These are phyloP conservation scores for Poeciliopsis presidionis DNA, from an alignment of 2,797 vertebrate species.

Conservation along the genomic window DNA sequence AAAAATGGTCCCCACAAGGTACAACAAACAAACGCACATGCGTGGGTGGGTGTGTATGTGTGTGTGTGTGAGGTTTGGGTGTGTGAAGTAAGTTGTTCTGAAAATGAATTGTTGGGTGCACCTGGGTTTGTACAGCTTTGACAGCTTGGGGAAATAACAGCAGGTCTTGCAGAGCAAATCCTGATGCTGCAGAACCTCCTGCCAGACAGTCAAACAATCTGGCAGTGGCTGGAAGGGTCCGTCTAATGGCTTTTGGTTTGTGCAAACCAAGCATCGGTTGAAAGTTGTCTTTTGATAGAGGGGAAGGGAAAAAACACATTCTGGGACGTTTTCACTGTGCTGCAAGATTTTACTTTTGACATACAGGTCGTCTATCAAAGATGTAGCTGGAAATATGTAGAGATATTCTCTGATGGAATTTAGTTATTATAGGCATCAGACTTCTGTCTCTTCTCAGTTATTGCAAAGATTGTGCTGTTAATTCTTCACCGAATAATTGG, in stretches of 20 bases:
- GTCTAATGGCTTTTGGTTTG: neutral
- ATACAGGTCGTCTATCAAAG: neutral
- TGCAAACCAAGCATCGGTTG: neutral
- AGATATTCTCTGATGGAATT: neutral
- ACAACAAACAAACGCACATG: too few species aligned
- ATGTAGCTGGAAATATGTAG: neutral
- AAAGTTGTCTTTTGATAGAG: neutral
- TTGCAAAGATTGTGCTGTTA: neutral
- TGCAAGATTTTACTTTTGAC: neutral
- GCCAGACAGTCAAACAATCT: neutral
- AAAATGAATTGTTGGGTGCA: neutral
- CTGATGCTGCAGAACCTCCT: conserved; percentile 1
- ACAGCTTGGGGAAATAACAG: conserved; percentile 3
- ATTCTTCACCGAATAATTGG: neutral
- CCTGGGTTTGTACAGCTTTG: neutral
- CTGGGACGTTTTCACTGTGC: neutral
- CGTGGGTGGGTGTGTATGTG: too few species aligned
- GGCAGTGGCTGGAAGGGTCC: neutral
- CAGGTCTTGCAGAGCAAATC: neutral
- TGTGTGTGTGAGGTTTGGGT: neutral
- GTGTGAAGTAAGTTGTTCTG: neutral
- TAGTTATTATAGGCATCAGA: neutral
- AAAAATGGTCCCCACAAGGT: too few species aligned
- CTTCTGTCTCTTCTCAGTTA: neutral
- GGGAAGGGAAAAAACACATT: neutral